Evolutionary conservation across 2,888 invertebrate genomes (phyloP), one percentile per base, ranked within the genome.

Genomic region (Plebejus anna): DNA sequence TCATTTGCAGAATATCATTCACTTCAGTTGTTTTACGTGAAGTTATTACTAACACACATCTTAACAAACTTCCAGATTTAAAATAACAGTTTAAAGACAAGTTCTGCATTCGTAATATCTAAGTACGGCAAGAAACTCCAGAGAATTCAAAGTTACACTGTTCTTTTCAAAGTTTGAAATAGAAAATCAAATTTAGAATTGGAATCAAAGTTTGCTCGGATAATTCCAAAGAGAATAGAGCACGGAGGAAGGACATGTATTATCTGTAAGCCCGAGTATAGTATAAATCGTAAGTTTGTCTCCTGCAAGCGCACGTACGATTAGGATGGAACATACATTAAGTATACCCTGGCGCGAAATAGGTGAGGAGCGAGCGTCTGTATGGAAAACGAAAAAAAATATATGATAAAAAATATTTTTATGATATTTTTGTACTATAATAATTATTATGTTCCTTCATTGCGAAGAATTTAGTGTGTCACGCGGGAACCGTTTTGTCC

Each of bases 241-340:
- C 32, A 5, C 28, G 66, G 36, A 66, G 66, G 32, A 66, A 66
- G 66, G 66, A 36, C 4, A 61, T 66, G 66, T 66, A 66, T 66
- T 66, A 66, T 66, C 66, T 66, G 32, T 32, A 66, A 66, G 13
- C 16, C 66, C 32, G 22, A 66, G 66, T 66, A 66, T 66, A 66
- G 32, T 66, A 66, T 66, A 66, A 66, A 66, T 66, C 32, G 32
- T 66, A 66, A 66, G 32, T 66, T 66, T 66, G 66, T 66, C 66
- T 66, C 66, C 32, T 66, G 11, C 61, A 61, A 66, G 13, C 11
- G 66, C 66, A 66, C 66, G 66, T 66, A 16, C 32, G 66, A 66
- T 66, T 66, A 66, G 66, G 55, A 55, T 55, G 55, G 66, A 66
- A 66, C 66, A 66, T 66, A 66, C 66, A 66, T 36, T 66, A 66